These are phyloP conservation scores for Drosophila biarmipes DNA, from an alignment of 1,140 invertebrate species.

Conservation along the genomic window DNA sequence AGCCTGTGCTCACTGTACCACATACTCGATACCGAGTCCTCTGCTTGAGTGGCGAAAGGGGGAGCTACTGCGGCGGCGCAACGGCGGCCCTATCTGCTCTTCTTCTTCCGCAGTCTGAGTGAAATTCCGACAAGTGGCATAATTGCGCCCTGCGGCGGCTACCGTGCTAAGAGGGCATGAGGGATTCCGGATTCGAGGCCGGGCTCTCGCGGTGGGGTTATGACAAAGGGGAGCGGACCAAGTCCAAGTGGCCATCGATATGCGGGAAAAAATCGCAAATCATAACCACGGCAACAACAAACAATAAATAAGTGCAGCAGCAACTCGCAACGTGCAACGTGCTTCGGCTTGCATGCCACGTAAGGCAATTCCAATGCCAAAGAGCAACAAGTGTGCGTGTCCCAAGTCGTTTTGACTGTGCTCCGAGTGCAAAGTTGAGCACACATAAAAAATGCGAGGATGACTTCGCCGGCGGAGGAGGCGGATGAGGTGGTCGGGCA, in stretches of 20 bases:
- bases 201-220: background rate
- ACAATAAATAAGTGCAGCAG: constrained; percentile 75
- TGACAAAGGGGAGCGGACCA: constrained; percentile 1
- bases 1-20: background rate
- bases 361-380: constrained; percentile 58
- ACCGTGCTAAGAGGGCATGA: constrained; percentile 66
- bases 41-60: background rate
- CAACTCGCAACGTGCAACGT: constrained; percentile 36
- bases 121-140: constrained; percentile 83
- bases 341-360: constrained; percentile 35
- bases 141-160: constrained; percentile 80
- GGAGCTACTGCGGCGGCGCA: constrained; percentile 41
- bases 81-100: constrained; percentile 18
- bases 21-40: constrained; percentile 4
- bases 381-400: constrained; percentile 80
- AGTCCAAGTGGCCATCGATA: constrained; percentile 56
- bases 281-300: constrained; percentile 78
- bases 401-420: constrained; percentile 74
- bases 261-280: constrained; percentile 74
- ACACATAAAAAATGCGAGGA: constrained; percentile 44
- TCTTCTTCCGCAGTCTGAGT: constrained; percentile 46
- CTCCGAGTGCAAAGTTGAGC: constrained; percentile 77
- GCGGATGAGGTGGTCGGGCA: background rate
- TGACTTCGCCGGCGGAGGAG: constrained; percentile 23
- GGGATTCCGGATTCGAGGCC: background rate